These are phyloP conservation scores for Mesocentrotus franciscanus DNA, from an alignment of 53 echinoderm and acorn worm species.

Conservation along the genomic window DNA sequence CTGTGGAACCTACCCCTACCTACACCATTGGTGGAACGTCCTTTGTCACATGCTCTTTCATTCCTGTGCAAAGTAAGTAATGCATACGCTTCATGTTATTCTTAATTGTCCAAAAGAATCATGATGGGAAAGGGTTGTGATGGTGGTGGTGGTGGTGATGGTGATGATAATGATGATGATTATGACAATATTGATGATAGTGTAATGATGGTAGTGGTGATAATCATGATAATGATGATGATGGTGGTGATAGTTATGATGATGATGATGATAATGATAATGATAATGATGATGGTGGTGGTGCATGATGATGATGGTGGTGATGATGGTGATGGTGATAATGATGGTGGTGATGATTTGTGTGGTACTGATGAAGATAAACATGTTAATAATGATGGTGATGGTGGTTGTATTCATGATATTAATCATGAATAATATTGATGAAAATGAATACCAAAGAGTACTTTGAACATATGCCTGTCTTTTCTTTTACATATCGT, in stretches of 20 bases:
- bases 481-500: no score
- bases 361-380: neutral
- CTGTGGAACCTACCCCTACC: slow-evolving; percentile 74
- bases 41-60: slow-evolving; percentile 77
- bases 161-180: neutral
- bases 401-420: neutral
- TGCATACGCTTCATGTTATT: neutral
- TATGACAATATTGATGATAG: neutral
- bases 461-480: no score
- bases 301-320: slow-evolving; percentile 43
- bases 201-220: neutral
- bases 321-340: no score
- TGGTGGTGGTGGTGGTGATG: no score
- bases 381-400: slow-evolving; percentile 41
- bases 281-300: slow-evolving; percentile 43
- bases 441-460: no score
- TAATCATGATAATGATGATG: neutral
- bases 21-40: slow-evolving; percentile 87
- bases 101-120: neutral
- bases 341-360: slow-evolving; percentile 51
- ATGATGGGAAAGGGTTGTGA: slow-evolving; percentile 50
- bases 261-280: slow-evolving; percentile 46
- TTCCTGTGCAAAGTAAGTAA: slow-evolving; percentile 71
- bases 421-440: no score
- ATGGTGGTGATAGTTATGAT: slow-evolving; percentile 8